Conservation (phyloP, 2,888 invertebrate genomes). For the Itoplectis maculator region DNA sequence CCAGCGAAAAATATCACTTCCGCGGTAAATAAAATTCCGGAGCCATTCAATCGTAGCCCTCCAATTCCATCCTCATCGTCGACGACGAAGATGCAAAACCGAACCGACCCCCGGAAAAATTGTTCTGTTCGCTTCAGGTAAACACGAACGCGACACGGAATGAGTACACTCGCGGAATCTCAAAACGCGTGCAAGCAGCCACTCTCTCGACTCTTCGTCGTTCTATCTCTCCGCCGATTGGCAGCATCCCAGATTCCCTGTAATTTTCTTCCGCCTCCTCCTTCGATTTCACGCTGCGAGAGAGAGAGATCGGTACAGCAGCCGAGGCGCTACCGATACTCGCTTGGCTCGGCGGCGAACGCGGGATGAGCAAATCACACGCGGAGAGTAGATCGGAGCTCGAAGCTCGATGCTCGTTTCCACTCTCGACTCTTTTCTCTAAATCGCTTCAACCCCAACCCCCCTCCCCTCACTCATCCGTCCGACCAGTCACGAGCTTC, state of each 20-base stretch:
- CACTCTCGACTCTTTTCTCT: slow-evolving; percentile 48
- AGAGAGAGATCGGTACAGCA: neutral
- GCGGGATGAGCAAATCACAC: slow-evolving; percentile 31
- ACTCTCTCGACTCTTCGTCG: neutral
- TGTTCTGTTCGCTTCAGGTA: neutral
- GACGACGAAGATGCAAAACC: no score
- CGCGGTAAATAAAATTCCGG: no score
- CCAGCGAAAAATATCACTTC: no score
- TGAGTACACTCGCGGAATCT: neutral
- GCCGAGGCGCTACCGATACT: slow-evolving; percentile 13
- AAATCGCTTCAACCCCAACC: slow-evolving; percentile 44
- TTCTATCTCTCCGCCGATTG: slow-evolving; percentile 15
- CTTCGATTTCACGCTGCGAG: neutral
- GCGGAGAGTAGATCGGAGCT: no score
- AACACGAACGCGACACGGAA: neutral
- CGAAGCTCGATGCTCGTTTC: slow-evolving; percentile 20
- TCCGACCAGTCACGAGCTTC: no score
- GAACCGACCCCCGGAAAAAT: neutral
- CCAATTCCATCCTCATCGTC: no score
- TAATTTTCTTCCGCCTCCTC: slow-evolving; percentile 28
- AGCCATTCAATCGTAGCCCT: no score
- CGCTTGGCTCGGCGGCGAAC: neutral
- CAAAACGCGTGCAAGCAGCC: neutral
- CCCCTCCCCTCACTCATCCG: neutral
- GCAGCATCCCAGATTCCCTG: slow-evolving; percentile 38